A percentile compares a stretch with the other conserved stretches of the same genome.
Evolutionary conservation across 2,888 invertebrate species (phyloP).

Genomic region (Pristionchus japonicus): DNA sequence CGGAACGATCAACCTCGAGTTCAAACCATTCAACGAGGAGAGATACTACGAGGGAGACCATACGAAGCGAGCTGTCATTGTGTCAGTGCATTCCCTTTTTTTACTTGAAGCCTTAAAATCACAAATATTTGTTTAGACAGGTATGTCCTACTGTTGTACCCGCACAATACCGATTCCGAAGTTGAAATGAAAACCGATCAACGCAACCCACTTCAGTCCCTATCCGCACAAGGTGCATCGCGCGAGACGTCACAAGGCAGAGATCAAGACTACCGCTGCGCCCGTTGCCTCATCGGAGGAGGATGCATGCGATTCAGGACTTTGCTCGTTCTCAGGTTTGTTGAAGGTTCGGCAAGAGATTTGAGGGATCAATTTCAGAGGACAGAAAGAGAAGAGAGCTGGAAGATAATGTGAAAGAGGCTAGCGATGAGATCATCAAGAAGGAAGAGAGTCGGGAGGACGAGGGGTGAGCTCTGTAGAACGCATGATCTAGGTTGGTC

Average conservation of each 20-base stretch:
- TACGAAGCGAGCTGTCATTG: neutral
- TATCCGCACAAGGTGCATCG: neutral
- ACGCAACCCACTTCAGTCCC: neutral
- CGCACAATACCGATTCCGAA: too few relatives aligned
- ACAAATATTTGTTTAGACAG: too few relatives aligned
- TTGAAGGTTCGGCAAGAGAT: too few relatives aligned
- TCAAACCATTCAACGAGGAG: constrained; percentile 46
- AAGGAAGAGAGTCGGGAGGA: neutral
- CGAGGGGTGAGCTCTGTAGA: neutral
- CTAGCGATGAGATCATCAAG: constrained; percentile 1
- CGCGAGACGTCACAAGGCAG: neutral
- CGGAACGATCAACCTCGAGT: constrained; percentile 40
- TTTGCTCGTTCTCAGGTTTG: neutral
- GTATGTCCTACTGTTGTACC: too few relatives aligned
- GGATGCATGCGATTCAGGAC: neutral
- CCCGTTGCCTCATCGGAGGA: neutral
- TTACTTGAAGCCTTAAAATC: too few relatives aligned
- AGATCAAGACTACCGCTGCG: neutral
- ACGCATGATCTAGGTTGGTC: too few relatives aligned
- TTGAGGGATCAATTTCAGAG: neutral
- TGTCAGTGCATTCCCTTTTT: too few relatives aligned
- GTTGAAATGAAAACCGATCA: neutral
- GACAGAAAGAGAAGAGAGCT: neutral
- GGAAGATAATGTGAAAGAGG: neutral
- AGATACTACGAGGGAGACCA: constrained; percentile 27